These are phyloP conservation scores for Mesocentrotus franciscanus DNA, from an alignment of 53 echinoderm and acorn worm species.

Conservation along the genomic window DNA sequence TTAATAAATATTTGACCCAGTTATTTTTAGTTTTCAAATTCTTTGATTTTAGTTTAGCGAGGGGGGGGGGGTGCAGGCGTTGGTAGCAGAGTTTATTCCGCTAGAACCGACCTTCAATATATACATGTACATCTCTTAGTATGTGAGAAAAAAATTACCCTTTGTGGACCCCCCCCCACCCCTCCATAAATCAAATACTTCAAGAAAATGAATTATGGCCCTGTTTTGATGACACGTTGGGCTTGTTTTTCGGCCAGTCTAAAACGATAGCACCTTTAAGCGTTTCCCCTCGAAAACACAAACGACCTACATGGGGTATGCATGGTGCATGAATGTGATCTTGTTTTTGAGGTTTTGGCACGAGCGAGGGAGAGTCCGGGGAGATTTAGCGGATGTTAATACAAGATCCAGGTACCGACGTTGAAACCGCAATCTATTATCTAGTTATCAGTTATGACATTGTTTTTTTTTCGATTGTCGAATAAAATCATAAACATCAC, in stretches of 20 bases:
- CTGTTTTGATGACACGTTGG: not conserved
- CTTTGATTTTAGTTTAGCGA: too few relatives aligned
- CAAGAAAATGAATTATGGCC: too few relatives aligned
- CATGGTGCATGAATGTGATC: not conserved
- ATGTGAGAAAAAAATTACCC: too few relatives aligned
- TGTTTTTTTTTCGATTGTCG: not conserved
- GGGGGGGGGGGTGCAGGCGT: too few relatives aligned
- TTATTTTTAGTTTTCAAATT: too few relatives aligned
- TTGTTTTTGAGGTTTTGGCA: not conserved
- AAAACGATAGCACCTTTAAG: not conserved
- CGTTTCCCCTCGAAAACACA: not conserved
- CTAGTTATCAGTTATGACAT: conserved; percentile 11
- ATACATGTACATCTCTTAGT: too few relatives aligned
- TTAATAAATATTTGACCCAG: too few relatives aligned
- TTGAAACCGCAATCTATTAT: not conserved
- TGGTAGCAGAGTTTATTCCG: too few relatives aligned
- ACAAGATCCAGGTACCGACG: not conserved
- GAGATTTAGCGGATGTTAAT: not conserved
- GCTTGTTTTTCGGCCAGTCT: not conserved
- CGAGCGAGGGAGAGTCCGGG: not conserved
- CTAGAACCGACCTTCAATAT: too few relatives aligned
- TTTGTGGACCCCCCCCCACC: too few relatives aligned
- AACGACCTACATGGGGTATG: not conserved
- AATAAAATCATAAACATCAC: not conserved
- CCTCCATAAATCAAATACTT: too few relatives aligned